Conservation (phyloP, 2,113 vertebrate genomes). For the Hirundichthys speculiger region DNA sequence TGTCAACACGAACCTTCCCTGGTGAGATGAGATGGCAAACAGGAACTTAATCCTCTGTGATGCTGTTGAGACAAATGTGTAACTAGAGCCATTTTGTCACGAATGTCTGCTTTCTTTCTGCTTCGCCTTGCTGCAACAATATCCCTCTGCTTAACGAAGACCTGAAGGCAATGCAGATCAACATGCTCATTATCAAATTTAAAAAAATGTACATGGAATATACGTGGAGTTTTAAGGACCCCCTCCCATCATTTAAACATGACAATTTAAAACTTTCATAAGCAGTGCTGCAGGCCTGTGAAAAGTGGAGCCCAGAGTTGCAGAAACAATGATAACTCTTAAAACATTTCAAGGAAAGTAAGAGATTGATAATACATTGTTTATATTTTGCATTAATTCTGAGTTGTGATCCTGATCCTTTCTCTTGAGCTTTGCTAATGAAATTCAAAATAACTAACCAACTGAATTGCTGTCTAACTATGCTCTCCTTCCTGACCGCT, state of each 20-base stretch:
- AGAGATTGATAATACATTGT: constrained; percentile 35
- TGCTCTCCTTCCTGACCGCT: no score
- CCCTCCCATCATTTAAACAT: constrained; percentile 40
- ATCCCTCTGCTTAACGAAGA: constrained; percentile 68
- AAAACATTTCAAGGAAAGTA: constrained; percentile 26
- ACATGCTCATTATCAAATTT: constrained; percentile 79
- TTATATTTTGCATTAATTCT: background rate
- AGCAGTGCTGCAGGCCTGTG: constrained; percentile 23
- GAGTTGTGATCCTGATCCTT: constrained; percentile 2
- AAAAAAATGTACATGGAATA: constrained; percentile 60
- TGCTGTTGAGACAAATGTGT: constrained; percentile 63
- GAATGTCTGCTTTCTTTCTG: constrained; percentile 70
- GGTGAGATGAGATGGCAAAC: constrained; percentile 58
- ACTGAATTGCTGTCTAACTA: no score
- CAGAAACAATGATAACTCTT: constrained; percentile 29
- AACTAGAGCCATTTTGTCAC: constrained; percentile 75
- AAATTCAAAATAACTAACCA: no score
- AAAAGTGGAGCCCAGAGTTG: constrained; percentile 5
- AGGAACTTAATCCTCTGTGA: constrained; percentile 67
- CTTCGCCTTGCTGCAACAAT: constrained; percentile 65
- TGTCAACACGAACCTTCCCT: constrained; percentile 54
- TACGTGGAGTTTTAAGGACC: constrained; percentile 42
- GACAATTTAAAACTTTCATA: constrained; percentile 36
- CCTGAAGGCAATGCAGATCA: constrained; percentile 63
- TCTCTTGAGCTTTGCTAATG: background rate